Evolutionary conservation across 2,113 vertebrate species (phyloP), one percentile per base, ranked within the genome.

Genomic region (Capricornis sumatraensis): DNA sequence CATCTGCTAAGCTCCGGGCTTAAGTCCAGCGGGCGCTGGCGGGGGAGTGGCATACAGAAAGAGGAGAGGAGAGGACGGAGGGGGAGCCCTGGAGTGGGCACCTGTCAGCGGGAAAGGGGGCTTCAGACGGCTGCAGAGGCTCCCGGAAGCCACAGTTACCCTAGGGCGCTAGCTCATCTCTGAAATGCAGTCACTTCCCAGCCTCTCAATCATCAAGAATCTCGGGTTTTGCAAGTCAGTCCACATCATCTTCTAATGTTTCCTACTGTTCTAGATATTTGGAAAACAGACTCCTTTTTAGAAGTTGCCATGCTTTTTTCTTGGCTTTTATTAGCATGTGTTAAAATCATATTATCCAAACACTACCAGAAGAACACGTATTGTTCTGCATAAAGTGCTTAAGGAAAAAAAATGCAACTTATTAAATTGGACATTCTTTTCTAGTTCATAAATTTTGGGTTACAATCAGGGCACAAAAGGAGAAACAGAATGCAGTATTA

Each of bases 381-480:
- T 94, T 97, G 96, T 98, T 98, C 98, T 97, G 96, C 97, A 98
- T 98, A 98, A 98, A 98, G 98, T 98, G 98, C 98, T 98, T 97
- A 96, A 98, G 96, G 71, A 89, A 97, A 98, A 96, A 97, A 95
- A 97, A 98, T 79, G 97, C 96, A 98, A 98, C 96, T 98, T 97
- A 98, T 97, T 97, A 97, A 98, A 98, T 2, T 94, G 97, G 96
- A 98, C 98, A 98, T 98, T 98, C 97, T 98, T 97, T 97, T 97
- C 97, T 98, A 98, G 95, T 98, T 98, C 84, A 94, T 98, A 97
- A 95, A 84, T 97, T 96, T 36, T 89, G 98, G 96, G 96, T 98
- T 98, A 98, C 98, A 98, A 95, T 97, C 93, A 97, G 98, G 97
- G 97, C 97, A 98, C 96, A 98, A 95, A 85, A 96, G 83, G 89